phyloP scores from a whole-genome alignment of 1,140 invertebrate genomes.

The Tetramorium simillimum region DNA sequence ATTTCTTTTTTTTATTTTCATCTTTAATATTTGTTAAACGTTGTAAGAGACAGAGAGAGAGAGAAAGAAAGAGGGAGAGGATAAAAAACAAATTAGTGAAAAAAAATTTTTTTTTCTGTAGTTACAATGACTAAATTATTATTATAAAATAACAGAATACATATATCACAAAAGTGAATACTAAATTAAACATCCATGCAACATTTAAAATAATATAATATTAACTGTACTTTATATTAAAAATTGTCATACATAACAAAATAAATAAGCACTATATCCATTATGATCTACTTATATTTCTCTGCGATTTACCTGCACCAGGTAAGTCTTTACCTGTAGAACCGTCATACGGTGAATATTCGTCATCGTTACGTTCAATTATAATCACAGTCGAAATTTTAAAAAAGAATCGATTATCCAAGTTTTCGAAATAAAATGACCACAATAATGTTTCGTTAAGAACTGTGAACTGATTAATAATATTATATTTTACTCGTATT shows the following conservation, averaged over 20 bases:
- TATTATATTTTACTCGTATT: not conserved
- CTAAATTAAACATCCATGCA: not conserved
- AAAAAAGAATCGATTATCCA: not conserved
- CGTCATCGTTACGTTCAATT: not conserved
- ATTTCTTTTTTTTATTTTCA: not conserved
- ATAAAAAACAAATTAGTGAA: not conserved
- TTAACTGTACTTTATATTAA: not conserved
- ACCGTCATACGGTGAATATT: not conserved
- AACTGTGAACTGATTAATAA: not conserved
- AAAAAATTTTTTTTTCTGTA: not conserved
- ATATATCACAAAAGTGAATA: not conserved
- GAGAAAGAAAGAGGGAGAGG: not conserved
- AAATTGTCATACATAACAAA: not conserved
- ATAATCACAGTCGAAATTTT: not conserved
- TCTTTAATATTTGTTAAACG: not conserved
- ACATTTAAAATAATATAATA: not conserved
- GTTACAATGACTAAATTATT: not conserved
- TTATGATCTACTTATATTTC: not conserved
- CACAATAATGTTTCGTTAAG: not conserved
- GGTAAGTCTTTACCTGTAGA: slow-evolving; percentile 60
- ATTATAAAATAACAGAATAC: not conserved
- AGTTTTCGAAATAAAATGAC: not conserved
- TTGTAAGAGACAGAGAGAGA: not conserved
- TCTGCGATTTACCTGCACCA: slow-evolving; percentile 45
- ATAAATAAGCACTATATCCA: not conserved